Evolutionary conservation across 2,113 vertebrate genomes (phyloP), one percentile per base, ranked within the genome.

Genomic region (Peucedramus taeniatus): DNA sequence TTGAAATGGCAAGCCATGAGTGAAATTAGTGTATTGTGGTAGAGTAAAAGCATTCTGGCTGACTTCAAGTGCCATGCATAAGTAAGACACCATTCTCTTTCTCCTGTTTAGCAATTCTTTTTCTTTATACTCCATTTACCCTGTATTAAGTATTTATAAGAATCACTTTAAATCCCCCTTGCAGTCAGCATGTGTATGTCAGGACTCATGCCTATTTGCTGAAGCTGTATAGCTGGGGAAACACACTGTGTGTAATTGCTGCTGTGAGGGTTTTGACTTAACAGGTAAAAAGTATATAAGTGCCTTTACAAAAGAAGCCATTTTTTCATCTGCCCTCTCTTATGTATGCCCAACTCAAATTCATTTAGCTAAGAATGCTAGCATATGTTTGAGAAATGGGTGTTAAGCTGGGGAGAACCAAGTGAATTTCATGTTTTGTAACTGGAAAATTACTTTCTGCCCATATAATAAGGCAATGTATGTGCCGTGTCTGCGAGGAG

Each of bases 141-240:
- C 49, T 45, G 12, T 87, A 69, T 90, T 90, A 95, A 86, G 76
- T 92, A 71, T 90, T 96, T 94, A 71, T 78, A 75, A 74, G 69
- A 54, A 93, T 87, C 30, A 13, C 56, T 94, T 96, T 57, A 89
- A 94, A 93, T 82, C 31, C 27, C 37, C 37, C 82, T 89, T 89
- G 85, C 90, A 95, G 40, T 86, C 93, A 78, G 60, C 28, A n/a
- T 8, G 28, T 9, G 5, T n/a, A 33, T 13, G 3, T 37, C 37
- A 92, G 71, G 69, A 47, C 37, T 64, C 51, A 31, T 1, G 1
- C 54, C 59, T 83, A 18, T 90, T 81, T 77, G 47, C 49, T 74
- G 68, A 71, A 71, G 64, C 39, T 83, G 18, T 51, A 35, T 7
- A 81, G 35, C 59, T 64, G 19, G 20, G 59, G 63, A 91, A 89